These are phyloP conservation scores for Xanthostigma xanthostigma DNA, from an alignment of 2,888 invertebrate genomes.

Conservation along the genomic window DNA sequence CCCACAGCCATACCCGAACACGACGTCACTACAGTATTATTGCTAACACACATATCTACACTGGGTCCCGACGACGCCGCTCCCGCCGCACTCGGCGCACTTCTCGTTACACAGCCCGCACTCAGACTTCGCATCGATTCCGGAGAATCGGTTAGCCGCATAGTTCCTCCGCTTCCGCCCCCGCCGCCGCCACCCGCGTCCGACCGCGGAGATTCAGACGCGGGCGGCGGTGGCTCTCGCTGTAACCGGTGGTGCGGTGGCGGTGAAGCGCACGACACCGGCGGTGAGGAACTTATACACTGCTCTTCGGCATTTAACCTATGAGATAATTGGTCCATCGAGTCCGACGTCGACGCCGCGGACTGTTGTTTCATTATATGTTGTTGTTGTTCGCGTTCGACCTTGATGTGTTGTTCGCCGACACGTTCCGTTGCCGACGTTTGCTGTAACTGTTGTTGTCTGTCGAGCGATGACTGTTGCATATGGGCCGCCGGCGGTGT, in stretches of 20 bases:
- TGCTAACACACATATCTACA: conserved; percentile 10
- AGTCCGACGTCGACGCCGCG: conserved; percentile 18
- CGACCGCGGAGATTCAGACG: conserved; percentile 16
- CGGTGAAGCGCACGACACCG: conserved; percentile 5
- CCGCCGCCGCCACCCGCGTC: conserved; percentile 20
- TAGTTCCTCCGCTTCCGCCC: conserved; percentile 21
- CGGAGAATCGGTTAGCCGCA: not conserved
- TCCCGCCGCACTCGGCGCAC: not conserved
- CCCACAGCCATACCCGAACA: conserved; percentile 8
- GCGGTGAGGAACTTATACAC: conserved; percentile 8
- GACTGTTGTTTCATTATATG: conserved; percentile 11
- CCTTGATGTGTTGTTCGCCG: conserved; percentile 9
- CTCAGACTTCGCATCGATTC: conserved; percentile 18
- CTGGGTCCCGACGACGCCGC: conserved; percentile 9
- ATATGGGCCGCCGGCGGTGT: conserved; percentile 14
- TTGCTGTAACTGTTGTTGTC: conserved; percentile 10
- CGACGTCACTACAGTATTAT: conserved; percentile 8
- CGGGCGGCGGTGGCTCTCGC: conserved; percentile 20
- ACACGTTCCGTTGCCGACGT: conserved; percentile 7
- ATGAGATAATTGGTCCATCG: not conserved
- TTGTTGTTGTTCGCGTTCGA: conserved; percentile 9
- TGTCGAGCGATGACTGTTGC: conserved; percentile 12
- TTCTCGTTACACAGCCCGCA: conserved; percentile 25
- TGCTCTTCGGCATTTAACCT: not conserved
- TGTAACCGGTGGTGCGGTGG: conserved; percentile 11